Conservation (phyloP, 1,140 invertebrate species). For the Zaprionus lachaisei region DNA sequence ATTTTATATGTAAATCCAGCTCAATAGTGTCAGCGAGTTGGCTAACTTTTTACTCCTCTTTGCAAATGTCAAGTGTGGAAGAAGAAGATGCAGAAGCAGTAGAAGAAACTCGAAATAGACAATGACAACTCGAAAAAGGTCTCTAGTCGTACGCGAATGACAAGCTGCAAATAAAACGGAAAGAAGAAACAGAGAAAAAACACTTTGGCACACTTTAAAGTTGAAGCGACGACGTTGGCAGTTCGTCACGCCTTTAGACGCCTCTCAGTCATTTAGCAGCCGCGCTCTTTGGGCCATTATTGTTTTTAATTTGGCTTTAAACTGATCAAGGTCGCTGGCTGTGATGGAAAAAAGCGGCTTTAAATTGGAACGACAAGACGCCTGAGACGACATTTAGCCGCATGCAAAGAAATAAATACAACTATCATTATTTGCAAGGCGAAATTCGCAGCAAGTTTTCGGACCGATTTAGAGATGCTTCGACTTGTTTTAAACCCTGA, state of each 20-base stretch:
- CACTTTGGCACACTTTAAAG: slow-evolving; percentile 77
- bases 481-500: background rate
- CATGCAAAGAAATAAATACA: slow-evolving; percentile 22
- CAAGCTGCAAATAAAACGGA: slow-evolving; percentile 38
- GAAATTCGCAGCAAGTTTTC: background rate
- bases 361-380: slow-evolving; percentile 45
- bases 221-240: slow-evolving; percentile 64
- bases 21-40: slow-evolving; percentile 40
- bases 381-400: slow-evolving; percentile 34
- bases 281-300: slow-evolving; percentile 70
- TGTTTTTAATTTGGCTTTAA: slow-evolving; percentile 71
- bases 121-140: slow-evolving; percentile 74
- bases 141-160: slow-evolving; percentile 54
- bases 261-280: slow-evolving; percentile 68
- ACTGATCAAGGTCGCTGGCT: slow-evolving; percentile 49
- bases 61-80: slow-evolving; percentile 77
- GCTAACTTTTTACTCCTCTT: slow-evolving; percentile 60
- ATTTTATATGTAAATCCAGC: slow-evolving; percentile 75
- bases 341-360: slow-evolving; percentile 26
- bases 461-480: background rate
- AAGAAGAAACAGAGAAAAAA: slow-evolving; percentile 29
- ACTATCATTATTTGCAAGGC: slow-evolving; percentile 24
- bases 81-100: slow-evolving; percentile 8
- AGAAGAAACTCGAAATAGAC: slow-evolving; percentile 60
- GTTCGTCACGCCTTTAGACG: slow-evolving; percentile 78